These are phyloP conservation scores for Alligator sinensis DNA, from an alignment of 2,113 vertebrate genomes.

Conservation along the genomic window DNA sequence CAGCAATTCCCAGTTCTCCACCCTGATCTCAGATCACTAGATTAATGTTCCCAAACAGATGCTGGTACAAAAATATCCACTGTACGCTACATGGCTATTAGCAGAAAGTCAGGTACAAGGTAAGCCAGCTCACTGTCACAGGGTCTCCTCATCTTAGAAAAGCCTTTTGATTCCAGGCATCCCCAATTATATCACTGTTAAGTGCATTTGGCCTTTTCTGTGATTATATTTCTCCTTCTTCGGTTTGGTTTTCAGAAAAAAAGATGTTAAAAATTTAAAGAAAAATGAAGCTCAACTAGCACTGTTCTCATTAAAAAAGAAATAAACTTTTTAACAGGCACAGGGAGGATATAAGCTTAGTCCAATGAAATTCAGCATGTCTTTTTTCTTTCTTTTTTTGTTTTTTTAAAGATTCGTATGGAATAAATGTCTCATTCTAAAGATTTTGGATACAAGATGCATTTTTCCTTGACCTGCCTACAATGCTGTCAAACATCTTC, in stretches of 20 bases:
- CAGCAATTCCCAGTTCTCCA: not conserved
- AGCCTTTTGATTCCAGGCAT: slow-evolving; percentile 58
- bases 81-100: not conserved
- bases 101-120: slow-evolving; percentile 40
- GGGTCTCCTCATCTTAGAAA: not conserved
- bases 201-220: slow-evolving; percentile 60
- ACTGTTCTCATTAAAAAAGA: slow-evolving; percentile 71
- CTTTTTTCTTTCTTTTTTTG: not conserved
- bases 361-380: slow-evolving; percentile 39
- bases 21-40: slow-evolving; percentile 1
- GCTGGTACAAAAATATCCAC: slow-evolving; percentile 20
- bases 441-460: not conserved
- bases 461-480: not conserved
- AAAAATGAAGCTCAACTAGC: slow-evolving; percentile 64
- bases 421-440: slow-evolving; percentile 3
- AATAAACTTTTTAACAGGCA: slow-evolving; percentile 56
- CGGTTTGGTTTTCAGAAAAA: slow-evolving; percentile 37
- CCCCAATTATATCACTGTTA: slow-evolving; percentile 65
- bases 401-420: not conserved
- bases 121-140: slow-evolving; percentile 10
- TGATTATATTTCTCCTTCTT: slow-evolving; percentile 38
- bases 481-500: not conserved
- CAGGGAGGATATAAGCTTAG: slow-evolving; percentile 59
- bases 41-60: not conserved
- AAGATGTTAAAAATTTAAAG: slow-evolving; percentile 60